phyloP scores from a whole-genome alignment of 2,113 vertebrate genomes.

The Hypanus sabinus region DNA sequence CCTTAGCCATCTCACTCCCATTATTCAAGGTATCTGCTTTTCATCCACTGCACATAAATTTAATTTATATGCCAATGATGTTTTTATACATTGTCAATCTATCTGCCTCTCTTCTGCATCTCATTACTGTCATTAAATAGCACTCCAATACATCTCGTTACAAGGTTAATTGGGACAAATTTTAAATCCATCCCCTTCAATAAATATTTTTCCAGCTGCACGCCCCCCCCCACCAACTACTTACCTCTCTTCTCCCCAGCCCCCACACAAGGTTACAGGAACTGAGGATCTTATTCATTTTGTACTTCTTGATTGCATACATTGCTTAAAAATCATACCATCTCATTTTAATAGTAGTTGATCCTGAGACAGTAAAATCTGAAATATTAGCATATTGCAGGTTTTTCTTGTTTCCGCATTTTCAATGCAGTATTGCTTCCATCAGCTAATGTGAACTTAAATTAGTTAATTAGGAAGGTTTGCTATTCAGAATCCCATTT shows the following conservation, averaged over 20 bases:
- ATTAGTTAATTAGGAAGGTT: conserved; percentile 4
- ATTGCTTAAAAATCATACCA: conserved; percentile 41
- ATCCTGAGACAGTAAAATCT: conserved; percentile 6
- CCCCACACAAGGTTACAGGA: conserved; percentile 43
- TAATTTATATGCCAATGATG: conserved; percentile 81
- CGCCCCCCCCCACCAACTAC: conserved; percentile 44
- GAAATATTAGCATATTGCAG: conserved; percentile 15
- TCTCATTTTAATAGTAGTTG: neutral
- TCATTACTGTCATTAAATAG: conserved; percentile 86
- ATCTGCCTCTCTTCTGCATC: conserved; percentile 65
- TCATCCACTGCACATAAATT: conserved; percentile 60
- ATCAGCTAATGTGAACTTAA: neutral
- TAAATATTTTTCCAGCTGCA: conserved; percentile 66
- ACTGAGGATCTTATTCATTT: conserved; percentile 42
- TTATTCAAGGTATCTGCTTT: conserved; percentile 57
- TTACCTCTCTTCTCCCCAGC: no score
- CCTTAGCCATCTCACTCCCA: conserved; percentile 48
- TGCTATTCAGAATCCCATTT: neutral
- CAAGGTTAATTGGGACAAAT: conserved; percentile 92
- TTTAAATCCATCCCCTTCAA: conserved; percentile 62
- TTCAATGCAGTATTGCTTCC: neutral
- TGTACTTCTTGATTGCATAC: conserved; percentile 49
- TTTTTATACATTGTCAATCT: conserved; percentile 73
- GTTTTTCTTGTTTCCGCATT: neutral
- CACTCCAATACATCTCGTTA: conserved; percentile 75